These are phyloP conservation scores for Dendrolimus houi DNA, from an alignment of 2,888 invertebrate genomes.

Conservation along the genomic window DNA sequence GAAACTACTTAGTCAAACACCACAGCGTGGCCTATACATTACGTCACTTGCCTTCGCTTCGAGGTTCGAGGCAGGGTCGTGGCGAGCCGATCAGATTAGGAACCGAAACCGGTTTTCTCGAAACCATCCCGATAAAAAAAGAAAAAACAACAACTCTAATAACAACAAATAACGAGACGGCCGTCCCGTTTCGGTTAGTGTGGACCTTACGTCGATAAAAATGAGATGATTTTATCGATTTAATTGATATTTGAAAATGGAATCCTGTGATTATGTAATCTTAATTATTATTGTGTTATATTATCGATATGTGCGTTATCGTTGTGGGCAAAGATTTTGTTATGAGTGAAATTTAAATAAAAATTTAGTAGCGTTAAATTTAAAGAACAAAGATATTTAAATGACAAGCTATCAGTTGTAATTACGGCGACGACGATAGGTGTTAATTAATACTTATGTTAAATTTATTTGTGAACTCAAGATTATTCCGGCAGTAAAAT, in stretches of 20 bases:
- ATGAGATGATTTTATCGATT: constrained; percentile 26
- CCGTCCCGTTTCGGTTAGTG: constrained; percentile 25
- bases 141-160: constrained; percentile 64
- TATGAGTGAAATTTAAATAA: no score
- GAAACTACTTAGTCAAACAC: not conserved
- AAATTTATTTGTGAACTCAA: no score
- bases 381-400: no score
- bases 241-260: constrained; percentile 6
- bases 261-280: not conserved
- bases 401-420: no score
- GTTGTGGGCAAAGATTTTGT: no score
- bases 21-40: constrained; percentile 15
- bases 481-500: no score
- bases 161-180: constrained; percentile 75
- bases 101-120: constrained; percentile 57
- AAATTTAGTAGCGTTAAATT: no score
- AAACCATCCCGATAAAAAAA: constrained; percentile 60
- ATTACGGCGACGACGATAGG: no score
- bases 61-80: constrained; percentile 42
- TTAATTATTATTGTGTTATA: no score
- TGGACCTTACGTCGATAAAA: constrained; percentile 24
- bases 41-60: constrained; percentile 33
- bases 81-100: constrained; percentile 70
- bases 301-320: no score
- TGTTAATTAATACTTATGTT: no score